Base-by-base conservation (phyloP, 2,797 vertebrate genomes). In the Semaprochilodus insignis region DNA sequence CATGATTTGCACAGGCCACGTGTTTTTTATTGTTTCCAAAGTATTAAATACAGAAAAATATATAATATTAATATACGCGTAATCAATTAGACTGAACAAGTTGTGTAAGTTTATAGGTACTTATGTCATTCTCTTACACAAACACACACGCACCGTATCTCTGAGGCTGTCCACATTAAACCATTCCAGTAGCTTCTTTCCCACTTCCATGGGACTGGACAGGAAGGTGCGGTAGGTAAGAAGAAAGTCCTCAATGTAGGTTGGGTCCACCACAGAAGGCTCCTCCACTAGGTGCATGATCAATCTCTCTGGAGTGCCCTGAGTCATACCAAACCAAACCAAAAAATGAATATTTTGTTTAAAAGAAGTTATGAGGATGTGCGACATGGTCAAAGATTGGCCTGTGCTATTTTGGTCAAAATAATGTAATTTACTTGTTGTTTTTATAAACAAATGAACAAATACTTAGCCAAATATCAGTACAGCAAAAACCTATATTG, bases 211-310 rank as follows among this genome's bases (percentile, higher is more conserved):
- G 27, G 98, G 97, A 87, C 94, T 97, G 72, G 95, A 94, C 81
- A 99, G 94, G 92, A 99, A 99, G 1, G 98, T 99, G 88, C 98
- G 96, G 77, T 97, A 98, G 1, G 98, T 99, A 83, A 99, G 82
- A 31, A 99, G 95, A 89, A 99, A 99, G 95, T 99, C 98, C 90
- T 99, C 98, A 0, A 99, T 98, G 85, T 98, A 99, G 16, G 98
- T 99, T 85, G 97, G 97, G 91, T 99, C 98, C 86, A 99, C 98
- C 84, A 99, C 96, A 0, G 97, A 99, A 52, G 98, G 98, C 65
- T 99, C 98, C 90, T 99, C 98, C 92, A 99, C 97, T 88, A 99
- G 94, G 91, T 99, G 98, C 96, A 96, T 96, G 91, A 99, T 97
- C 86, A 99, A 95, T 81, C 97, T 96, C 90, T 99, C 97, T 0